A percentile compares a stretch with the other conserved stretches of the same genome.
Conservation (phyloP, 2,113 vertebrate genomes). For the Propithecus coquereli region DNA sequence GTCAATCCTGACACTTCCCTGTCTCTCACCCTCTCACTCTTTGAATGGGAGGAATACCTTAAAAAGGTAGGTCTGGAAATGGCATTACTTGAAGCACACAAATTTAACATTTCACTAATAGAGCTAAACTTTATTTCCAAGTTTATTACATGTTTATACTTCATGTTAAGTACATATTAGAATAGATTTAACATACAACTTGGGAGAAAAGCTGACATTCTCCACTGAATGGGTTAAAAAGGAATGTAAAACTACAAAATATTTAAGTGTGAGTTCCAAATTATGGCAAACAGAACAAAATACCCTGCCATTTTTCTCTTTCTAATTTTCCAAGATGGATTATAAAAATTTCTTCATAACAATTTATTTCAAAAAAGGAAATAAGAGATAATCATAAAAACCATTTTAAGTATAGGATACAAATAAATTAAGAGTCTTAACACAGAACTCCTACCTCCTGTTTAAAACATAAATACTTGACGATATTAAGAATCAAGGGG, state of each 20-base stretch:
- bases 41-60: constrained; percentile 32
- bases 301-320: constrained; percentile 77
- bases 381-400: constrained; percentile 77
- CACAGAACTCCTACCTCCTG: constrained; percentile 76
- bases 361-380: constrained; percentile 78
- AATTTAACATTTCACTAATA: constrained; percentile 80
- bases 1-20: not conserved
- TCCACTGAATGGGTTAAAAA: constrained; percentile 80
- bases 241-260: constrained; percentile 85
- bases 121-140: constrained; percentile 88
- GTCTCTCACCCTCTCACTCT: not conserved
- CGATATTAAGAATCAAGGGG: constrained; percentile 75
- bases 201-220: constrained; percentile 80
- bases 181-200: constrained; percentile 82
- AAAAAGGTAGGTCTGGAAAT: constrained; percentile 34
- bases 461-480: constrained; percentile 80
- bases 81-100: constrained; percentile 77
- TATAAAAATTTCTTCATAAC: constrained; percentile 79
- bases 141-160: constrained; percentile 83
- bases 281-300: constrained; percentile 82
- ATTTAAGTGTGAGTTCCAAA: constrained; percentile 75
- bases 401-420: constrained; percentile 79
- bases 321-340: constrained; percentile 76
- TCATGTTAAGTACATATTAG: constrained; percentile 82
- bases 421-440: constrained; percentile 81